Base-by-base conservation (phyloP, 2,888 invertebrate genomes). In the Leuctra nigra region DNA sequence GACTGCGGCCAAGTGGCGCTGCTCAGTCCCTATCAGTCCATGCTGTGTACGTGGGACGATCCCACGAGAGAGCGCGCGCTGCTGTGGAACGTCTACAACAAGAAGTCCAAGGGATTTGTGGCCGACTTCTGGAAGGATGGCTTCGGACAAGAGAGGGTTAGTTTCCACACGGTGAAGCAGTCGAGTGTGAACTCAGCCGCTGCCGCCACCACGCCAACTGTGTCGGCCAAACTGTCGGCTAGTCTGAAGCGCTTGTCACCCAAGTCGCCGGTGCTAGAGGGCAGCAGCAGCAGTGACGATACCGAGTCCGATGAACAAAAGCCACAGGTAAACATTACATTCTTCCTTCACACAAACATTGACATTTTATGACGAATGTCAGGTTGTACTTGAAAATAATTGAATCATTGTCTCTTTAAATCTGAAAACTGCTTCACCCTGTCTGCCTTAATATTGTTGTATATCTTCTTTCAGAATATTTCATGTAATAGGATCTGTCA, bases 41-140 rank as follows among this genome's bases (percentile, higher is more conserved):
- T 89, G 66, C 69, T 90, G 33, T 90, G 89, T 67, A 90, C 91
- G 0, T 91, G 91, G 91, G 90, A 90, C 65, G 89, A 91, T 69
- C 90, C 90, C 0, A 80, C 81, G 0, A 82, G 83, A 55, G 81
- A 84, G 13, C 75, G 88, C 59, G 79, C 79, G 53, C 73, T 91
- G 1, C 75, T 86, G 63, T 91, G 91, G 91, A 90, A 89, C 68
- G 83, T 88, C 13, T 90, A 89, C 69, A 87, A 87, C 64, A 84
- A 86, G 64, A 86, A 85, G 67, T 83, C 83, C 29, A 78, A 82
- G 61, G 87, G 87, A 55, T 86, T 83, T 65, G 72, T 78, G 1
- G 83, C 87, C n/a, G 82, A 84, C 64, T 84, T 88, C 64, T 77
- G 75, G 59, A 86, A 84, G 71, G 77, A 79, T 69, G 71, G 69